phyloP scores from a whole-genome alignment of 37 sponge, comb jelly and placozoan species.

The Spongilla lacustris region DNA sequence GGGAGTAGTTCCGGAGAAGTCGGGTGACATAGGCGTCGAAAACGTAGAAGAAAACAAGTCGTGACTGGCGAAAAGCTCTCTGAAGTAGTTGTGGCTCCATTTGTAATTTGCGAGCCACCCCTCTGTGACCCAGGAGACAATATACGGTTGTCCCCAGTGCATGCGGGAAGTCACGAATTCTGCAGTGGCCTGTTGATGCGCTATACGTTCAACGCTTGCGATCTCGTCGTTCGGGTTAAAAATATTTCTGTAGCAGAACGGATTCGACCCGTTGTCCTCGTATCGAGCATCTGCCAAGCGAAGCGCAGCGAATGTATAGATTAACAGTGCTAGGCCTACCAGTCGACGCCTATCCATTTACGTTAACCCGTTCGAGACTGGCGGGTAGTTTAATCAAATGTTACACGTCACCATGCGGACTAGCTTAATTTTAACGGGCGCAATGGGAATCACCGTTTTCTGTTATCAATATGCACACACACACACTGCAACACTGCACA shows the following conservation, averaged over 20 bases:
- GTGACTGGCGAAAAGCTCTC: conserved; percentile 7
- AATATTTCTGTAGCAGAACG: background rate
- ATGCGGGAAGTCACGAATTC: background rate
- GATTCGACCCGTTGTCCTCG: background rate
- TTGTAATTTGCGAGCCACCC: conserved; percentile 31
- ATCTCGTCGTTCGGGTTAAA: background rate
- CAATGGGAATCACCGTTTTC: no score
- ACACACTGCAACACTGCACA: no score
- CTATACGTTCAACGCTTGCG: background rate
- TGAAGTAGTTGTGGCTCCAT: conserved; percentile 58
- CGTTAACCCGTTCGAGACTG: background rate
- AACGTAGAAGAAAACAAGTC: conserved; percentile 62
- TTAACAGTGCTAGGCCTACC: no score
- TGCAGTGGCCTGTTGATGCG: background rate
- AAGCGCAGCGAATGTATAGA: no score
- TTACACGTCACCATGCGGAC: no score
- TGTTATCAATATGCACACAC: no score
- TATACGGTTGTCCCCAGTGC: conserved; percentile 40
- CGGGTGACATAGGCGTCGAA: conserved; percentile 17
- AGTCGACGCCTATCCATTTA: background rate
- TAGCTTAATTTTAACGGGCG: no score
- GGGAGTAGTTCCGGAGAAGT: background rate
- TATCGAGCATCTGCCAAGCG: background rate
- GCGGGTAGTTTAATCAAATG: no score
- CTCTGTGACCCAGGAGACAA: conserved; percentile 20